Conservation (phyloP, 2,888 invertebrate genomes). For the Trileptium ribeirensis region DNA sequence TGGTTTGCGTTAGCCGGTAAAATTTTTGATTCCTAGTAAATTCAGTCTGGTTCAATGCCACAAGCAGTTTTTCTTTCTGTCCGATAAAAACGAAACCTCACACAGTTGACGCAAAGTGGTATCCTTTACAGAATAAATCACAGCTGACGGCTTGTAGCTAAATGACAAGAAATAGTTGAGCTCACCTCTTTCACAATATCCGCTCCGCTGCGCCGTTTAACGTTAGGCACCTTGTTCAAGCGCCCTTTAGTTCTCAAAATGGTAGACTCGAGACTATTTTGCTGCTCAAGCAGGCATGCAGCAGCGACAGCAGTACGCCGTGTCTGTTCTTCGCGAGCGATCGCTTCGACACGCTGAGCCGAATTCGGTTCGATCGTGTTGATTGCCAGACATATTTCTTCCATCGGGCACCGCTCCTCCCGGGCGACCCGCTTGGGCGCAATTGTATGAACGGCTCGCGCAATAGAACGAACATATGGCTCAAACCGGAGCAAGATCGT, state of each 20-base stretch:
- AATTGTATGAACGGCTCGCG: conserved; percentile 33
- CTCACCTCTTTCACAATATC: too few species aligned
- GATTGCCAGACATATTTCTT: conserved; percentile 50
- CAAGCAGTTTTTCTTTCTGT: too few species aligned
- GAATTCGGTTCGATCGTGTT: conserved; percentile 53
- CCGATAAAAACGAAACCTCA: too few species aligned
- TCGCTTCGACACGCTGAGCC: conserved; percentile 43
- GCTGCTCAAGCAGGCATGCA: conserved; percentile 33
- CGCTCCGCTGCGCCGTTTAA: too few species aligned
- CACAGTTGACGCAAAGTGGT: too few species aligned
- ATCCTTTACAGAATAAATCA: too few species aligned
- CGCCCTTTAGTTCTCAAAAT: not conserved
- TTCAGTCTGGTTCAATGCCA: too few species aligned
- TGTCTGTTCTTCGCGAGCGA: conserved; percentile 32
- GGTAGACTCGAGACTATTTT: conserved; percentile 3
- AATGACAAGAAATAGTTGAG: too few species aligned
- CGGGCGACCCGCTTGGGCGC: conserved; percentile 33
- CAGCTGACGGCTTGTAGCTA: too few species aligned
- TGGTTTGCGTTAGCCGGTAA: too few species aligned
- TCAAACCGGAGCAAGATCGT: not conserved
- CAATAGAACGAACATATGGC: conserved; percentile 36
- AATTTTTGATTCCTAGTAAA: too few species aligned
- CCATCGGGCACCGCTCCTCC: conserved; percentile 48
- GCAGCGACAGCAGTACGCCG: not conserved
- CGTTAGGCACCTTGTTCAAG: too few species aligned